A percentile compares a stretch with the other conserved stretches of the same genome.
Evolutionary conservation across 2,113 vertebrate species (phyloP).

Genomic region (Syngnathoides biaculeatus): DNA sequence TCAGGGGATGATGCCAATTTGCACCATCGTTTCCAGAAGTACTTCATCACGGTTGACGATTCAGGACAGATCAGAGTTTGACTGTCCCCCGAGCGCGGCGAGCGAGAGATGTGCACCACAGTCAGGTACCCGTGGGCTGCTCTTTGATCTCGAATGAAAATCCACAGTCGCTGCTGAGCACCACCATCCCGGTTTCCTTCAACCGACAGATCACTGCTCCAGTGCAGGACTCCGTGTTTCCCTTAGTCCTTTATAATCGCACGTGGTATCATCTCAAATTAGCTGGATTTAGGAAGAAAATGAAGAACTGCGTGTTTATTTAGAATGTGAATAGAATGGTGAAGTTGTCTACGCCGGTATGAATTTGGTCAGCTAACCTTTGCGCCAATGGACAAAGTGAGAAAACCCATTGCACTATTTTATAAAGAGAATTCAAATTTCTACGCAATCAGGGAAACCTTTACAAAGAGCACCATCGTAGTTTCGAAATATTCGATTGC

Average conservation of each 20-base stretch:
- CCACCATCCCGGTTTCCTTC: slow-evolving; percentile 14
- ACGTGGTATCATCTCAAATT: background rate
- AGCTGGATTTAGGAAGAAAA: background rate
- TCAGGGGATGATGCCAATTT: slow-evolving; percentile 68
- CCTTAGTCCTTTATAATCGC: background rate
- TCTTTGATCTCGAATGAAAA: slow-evolving; percentile 10
- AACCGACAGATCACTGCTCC: background rate
- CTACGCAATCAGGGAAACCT: background rate
- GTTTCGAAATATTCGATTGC: too few species aligned
- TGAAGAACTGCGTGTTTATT: too few species aligned
- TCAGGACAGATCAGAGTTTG: slow-evolving; percentile 34
- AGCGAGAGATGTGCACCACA: background rate
- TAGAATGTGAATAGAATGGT: too few species aligned
- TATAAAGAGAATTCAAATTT: background rate
- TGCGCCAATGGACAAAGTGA: background rate
- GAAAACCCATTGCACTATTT: background rate
- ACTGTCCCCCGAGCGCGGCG: slow-evolving; percentile 33
- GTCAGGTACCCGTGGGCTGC: background rate
- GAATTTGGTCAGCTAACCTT: background rate
- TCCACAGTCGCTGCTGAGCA: slow-evolving; percentile 3
- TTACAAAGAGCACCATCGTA: background rate
- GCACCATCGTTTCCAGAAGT: slow-evolving; percentile 60
- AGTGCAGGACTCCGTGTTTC: slow-evolving; percentile 10
- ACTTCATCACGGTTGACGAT: slow-evolving; percentile 58
- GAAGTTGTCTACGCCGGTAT: background rate